These are phyloP conservation scores for Hemistola chrysoprasaria DNA, from an alignment of 2,888 invertebrate genomes.

Conservation along the genomic window DNA sequence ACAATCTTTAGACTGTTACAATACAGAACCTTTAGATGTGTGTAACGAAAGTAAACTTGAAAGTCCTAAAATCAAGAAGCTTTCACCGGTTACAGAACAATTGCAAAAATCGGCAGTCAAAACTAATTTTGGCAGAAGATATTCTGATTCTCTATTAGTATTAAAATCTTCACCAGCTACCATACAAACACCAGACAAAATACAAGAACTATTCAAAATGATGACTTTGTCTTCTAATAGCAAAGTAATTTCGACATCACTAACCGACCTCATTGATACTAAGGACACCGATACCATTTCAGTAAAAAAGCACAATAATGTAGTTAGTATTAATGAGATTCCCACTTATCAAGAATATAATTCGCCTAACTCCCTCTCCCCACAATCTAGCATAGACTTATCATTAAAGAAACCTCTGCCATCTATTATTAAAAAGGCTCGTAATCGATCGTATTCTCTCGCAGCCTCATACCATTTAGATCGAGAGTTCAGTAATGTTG, in stretches of 20 bases:
- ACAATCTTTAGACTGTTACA: constrained; percentile 32
- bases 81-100: constrained; percentile 1
- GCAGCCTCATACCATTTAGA: constrained; percentile 60
- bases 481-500: constrained; percentile 71
- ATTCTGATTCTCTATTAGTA: constrained; percentile 52
- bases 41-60: constrained; percentile 19
- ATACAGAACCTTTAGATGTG: constrained; percentile 34
- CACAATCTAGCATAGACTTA: constrained; percentile 54
- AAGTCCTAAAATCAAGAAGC: constrained; percentile 14
- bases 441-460: constrained; percentile 59
- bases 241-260: constrained; percentile 15
- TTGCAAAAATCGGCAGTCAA: constrained; percentile 13
- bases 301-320: constrained; percentile 51
- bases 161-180: constrained; percentile 36
- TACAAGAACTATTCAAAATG: constrained; percentile 53
- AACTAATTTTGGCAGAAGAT: constrained; percentile 37
- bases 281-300: constrained; percentile 29
- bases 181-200: constrained; percentile 45
- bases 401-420: constrained; percentile 55
- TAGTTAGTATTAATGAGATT: constrained; percentile 77
- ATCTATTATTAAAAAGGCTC: constrained; percentile 64
- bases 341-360: constrained; percentile 78
- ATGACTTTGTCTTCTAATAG: constrained; percentile 22
- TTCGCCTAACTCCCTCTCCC: constrained; percentile 54
- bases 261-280: constrained; percentile 13